phyloP scores from a whole-genome alignment of 23 tunicate species.

The Ascidia mentula region DNA sequence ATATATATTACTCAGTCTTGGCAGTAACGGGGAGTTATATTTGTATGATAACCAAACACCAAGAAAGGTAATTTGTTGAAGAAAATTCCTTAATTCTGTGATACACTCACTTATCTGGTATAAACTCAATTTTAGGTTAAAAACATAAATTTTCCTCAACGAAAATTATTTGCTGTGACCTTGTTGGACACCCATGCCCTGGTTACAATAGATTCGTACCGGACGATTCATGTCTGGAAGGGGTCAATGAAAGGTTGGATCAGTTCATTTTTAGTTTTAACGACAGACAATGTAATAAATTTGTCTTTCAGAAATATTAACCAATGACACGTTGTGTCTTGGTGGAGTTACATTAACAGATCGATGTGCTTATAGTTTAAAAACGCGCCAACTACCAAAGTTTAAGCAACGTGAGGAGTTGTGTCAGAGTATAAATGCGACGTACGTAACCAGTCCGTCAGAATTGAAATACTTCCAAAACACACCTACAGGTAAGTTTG shows the following conservation, averaged over 20 bases:
- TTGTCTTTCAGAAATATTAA: neutral
- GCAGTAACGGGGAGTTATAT: neutral
- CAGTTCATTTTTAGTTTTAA: neutral
- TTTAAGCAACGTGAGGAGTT: too few species aligned
- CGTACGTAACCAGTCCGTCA: too few species aligned
- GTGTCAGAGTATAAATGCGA: too few species aligned
- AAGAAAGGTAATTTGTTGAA: too few species aligned
- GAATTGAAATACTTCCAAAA: too few species aligned
- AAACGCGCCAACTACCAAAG: too few species aligned
- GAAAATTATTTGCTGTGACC: neutral
- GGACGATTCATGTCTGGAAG: neutral
- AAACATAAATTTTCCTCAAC: neutral
- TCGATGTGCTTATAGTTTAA: too few species aligned
- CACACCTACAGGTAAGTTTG: too few species aligned
- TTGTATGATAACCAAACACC: neutral
- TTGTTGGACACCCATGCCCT: neutral
- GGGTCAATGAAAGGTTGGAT: neutral
- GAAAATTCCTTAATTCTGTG: neutral
- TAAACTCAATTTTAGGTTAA: neutral
- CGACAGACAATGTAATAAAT: neutral
- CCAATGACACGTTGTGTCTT: neutral
- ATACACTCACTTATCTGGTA: neutral
- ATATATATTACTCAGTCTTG: neutral
- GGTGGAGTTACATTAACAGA: too few species aligned
- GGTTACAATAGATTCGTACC: neutral